Evolutionary conservation across 1,140 invertebrate species (phyloP).

Genomic region (Lasioglossum baleicum): DNA sequence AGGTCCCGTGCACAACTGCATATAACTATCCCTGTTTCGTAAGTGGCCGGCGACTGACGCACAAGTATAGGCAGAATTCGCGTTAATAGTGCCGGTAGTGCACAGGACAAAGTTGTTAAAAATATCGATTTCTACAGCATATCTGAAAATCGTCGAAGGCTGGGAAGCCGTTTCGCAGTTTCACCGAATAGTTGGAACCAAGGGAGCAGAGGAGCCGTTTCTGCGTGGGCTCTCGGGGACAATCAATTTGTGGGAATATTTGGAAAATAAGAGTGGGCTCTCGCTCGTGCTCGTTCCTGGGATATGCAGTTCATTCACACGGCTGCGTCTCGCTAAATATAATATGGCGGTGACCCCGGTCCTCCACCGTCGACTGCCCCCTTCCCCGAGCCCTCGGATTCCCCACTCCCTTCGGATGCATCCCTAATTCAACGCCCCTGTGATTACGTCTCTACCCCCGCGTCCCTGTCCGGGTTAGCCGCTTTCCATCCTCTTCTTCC

Average conservation of each 20-base stretch:
- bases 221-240: too few relatives aligned
- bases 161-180: too few relatives aligned
- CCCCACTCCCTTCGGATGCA: conserved; percentile 46
- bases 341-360: conserved; percentile 73
- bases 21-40: too few relatives aligned
- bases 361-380: conserved; percentile 57
- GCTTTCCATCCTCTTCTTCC: background rate
- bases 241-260: background rate
- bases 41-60: too few relatives aligned
- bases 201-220: background rate
- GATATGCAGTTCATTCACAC: conserved; percentile 76
- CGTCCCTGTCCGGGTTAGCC: conserved; percentile 35
- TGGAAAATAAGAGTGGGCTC: conserved; percentile 23
- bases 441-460: conserved; percentile 67
- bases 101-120: too few relatives aligned
- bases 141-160: too few relatives aligned
- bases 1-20: too few relatives aligned
- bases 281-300: conserved; percentile 62
- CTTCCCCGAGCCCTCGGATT: conserved; percentile 26
- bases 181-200: too few relatives aligned
- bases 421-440: conserved; percentile 76
- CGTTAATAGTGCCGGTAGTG: too few relatives aligned
- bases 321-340: conserved; percentile 75
- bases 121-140: too few relatives aligned
- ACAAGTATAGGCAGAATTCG: too few relatives aligned